Base-by-base conservation (phyloP, 2,888 invertebrate species). In the Chrysolina americana region DNA sequence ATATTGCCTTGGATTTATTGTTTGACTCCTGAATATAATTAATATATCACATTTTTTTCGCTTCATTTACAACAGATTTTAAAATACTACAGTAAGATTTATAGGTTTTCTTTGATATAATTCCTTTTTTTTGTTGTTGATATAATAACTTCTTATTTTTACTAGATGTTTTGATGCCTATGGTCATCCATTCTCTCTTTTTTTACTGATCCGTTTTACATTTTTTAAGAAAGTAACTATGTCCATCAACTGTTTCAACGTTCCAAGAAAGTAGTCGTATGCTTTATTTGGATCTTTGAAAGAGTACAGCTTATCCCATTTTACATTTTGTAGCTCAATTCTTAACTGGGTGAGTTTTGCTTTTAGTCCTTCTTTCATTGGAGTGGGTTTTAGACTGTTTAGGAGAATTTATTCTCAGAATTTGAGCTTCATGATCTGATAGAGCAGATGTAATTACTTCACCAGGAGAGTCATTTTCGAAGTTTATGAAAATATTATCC, bases 401-500 rank as follows among this genome's bases (percentile, higher is more conserved):
- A 10, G 50, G 17, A n/a, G 5, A 41, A 17, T 64, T 64, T 4
- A 64, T 36, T 41, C 36, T 64, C n/a, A 64, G 63, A 36, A 36
- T 41, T 23, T 64, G 23, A 23, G 23, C 36, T 36, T 64, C 63
- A 36, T 64, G 36, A 36, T 41, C 63, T n/a, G 63, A 36, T 9
- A 64, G 23, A 36, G 36, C 36, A 36, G 63, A 36, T 36, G 63
- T 41, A 10, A 41, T n/a, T 62, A 21, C 62, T 13, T 62, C 19
- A 3, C 36, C 63, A 36, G 36, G 36, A 64, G 13, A 64, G 15
- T n/a, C 5, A 64, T 64, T 36, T 64, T 64, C 23, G 11, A 64
- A 64, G 63, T 64, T 64, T 1, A 64, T 64, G 15, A 64, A 64
- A 41, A 64, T 41, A 50, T 50, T 50, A 64, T 64, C 63, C 63